Conservation (phyloP, 2,888 invertebrate species). For the Suillia variegata region DNA sequence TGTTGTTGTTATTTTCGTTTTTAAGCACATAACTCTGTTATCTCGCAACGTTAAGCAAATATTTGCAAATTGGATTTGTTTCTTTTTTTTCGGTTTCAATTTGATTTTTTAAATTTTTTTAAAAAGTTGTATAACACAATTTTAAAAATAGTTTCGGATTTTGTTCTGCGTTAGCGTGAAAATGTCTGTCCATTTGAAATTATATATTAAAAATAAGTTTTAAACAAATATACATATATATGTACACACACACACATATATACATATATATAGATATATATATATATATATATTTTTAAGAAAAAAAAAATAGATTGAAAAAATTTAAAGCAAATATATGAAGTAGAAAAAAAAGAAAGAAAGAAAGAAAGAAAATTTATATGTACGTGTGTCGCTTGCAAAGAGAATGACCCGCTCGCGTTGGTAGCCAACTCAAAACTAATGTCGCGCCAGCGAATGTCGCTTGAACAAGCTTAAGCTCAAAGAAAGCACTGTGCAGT, state of each 20-base stretch:
- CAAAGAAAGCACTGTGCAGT: constrained; percentile 34
- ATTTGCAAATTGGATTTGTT: background rate
- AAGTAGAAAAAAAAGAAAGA: constrained; percentile 5
- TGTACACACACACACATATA: constrained; percentile 4
- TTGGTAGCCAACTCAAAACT: constrained; percentile 64
- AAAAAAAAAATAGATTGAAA: too few species aligned
- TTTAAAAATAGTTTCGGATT: constrained; percentile 27
- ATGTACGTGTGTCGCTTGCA: constrained; percentile 61
- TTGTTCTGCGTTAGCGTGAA: constrained; percentile 8
- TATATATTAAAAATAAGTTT: constrained; percentile 22
- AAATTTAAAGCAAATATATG: background rate
- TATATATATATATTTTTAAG: too few species aligned
- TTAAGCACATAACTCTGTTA: background rate
- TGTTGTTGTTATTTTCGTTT: background rate
- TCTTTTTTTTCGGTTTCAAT: background rate
- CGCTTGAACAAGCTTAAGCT: constrained; percentile 42
- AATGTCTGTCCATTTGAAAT: constrained; percentile 15
- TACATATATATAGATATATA: constrained; percentile 8
- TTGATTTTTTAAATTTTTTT: constrained; percentile 27
- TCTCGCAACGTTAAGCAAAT: background rate
- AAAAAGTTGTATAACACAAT: constrained; percentile 47
- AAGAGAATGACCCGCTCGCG: constrained; percentile 63
- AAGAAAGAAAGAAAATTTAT: constrained; percentile 28
- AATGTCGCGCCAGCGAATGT: constrained; percentile 56
- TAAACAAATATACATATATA: constrained; percentile 9